Evolutionary conservation across 2,888 invertebrate species (phyloP).

Genomic region (Zygogramma bicolorata): DNA sequence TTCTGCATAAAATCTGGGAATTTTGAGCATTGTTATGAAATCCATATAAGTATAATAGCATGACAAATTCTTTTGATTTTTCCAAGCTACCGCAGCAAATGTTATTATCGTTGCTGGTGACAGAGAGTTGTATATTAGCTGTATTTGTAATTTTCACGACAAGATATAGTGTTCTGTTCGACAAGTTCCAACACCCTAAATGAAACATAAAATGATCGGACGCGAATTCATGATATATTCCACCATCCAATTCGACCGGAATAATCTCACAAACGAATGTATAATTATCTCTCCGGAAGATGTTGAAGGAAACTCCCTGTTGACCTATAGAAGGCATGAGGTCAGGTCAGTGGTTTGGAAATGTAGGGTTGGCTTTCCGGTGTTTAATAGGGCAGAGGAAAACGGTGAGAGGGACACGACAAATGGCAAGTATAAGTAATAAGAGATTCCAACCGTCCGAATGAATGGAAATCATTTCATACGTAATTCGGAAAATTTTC

Average conservation of each 20-base stretch:
- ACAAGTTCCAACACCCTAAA: too few relatives aligned
- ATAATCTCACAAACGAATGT: not conserved
- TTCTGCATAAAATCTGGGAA: too few relatives aligned
- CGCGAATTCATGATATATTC: not conserved
- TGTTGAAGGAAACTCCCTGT: conserved; percentile 1
- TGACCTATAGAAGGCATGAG: not conserved
- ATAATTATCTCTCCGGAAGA: not conserved
- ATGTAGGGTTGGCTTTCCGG: not conserved
- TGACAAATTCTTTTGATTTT: too few relatives aligned
- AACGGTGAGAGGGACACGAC: conserved; percentile 4
- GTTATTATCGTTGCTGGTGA: too few relatives aligned
- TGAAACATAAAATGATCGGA: too few relatives aligned
- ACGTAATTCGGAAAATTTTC: not conserved
- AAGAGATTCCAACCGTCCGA: not conserved
- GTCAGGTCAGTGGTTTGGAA: conserved; percentile 11
- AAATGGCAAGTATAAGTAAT: conserved; percentile 7
- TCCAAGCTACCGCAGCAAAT: too few relatives aligned
- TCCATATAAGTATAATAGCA: too few relatives aligned
- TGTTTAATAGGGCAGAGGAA: not conserved
- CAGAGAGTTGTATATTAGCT: too few relatives aligned
- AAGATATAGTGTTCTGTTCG: too few relatives aligned
- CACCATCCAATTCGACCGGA: not conserved
- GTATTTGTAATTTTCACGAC: too few relatives aligned
- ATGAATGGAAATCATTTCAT: conserved; percentile 12
- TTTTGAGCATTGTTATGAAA: too few relatives aligned